Evolutionary conservation across 2,113 vertebrate genomes (phyloP).

Genomic region (Nettapus auritus): DNA sequence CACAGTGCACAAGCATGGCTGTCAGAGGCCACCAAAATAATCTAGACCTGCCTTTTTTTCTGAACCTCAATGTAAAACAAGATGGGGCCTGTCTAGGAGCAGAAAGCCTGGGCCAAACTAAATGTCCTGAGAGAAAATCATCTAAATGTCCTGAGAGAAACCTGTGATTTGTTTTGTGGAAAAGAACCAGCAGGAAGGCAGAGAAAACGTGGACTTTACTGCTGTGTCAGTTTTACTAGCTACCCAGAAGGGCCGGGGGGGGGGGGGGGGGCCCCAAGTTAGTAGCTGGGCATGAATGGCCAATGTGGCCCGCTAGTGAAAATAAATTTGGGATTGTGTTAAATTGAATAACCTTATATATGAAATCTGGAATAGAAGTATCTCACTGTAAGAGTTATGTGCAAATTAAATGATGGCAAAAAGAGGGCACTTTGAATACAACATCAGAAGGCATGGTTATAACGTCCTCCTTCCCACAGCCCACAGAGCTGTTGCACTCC

Average conservation of each 20-base stretch:
- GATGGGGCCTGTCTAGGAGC: background rate
- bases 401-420: background rate
- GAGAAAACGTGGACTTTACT: background rate
- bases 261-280: background rate
- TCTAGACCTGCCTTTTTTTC: background rate
- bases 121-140: background rate
- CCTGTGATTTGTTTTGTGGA: background rate
- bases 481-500: background rate
- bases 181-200: background rate
- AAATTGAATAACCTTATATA: background rate
- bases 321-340: background rate
- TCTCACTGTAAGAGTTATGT: background rate
- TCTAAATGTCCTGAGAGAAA: background rate
- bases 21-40: background rate
- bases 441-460: accelerated
- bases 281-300: background rate
- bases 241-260: background rate
- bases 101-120: background rate
- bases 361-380: background rate
- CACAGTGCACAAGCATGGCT: no score
- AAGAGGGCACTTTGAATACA: background rate
- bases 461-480: accelerated
- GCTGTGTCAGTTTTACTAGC: background rate
- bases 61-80: background rate
- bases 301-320: background rate